Base-by-base conservation (phyloP, 1,140 invertebrate species). In the Atopsyche davidsoni region DNA sequence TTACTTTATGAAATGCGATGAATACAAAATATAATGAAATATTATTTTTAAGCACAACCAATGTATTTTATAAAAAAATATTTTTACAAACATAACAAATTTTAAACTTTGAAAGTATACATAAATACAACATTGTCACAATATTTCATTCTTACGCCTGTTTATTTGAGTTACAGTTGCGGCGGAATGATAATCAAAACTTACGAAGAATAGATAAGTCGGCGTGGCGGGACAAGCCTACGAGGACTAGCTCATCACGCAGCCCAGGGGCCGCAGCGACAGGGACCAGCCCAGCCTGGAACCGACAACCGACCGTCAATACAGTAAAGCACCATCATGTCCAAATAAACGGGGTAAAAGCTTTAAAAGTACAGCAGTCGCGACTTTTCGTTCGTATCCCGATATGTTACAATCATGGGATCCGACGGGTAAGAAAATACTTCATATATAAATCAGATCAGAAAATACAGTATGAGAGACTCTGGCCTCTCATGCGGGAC, bases 51-150 rank as follows among this genome's bases (percentile, higher is more conserved):
- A 48, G 46, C 46, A 48, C 46, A 48, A 48, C 46, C 46, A 32
- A 48, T 34, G 14, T 41, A 41, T 34, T 36, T 16, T 14, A 47
- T 47, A 38, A 47, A 47, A 34, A 47, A 47, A 47, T n/a, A 25
- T 19, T 47, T 39, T 16, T 16, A 39, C 17, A 19, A n/a, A 39
- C 21, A 39, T 24, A 46, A 46, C 32, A 32, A 19, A 17, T n/a
- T 14, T 25, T 45, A 45, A 45, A 34, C 28, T 24, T 38, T 38
- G 17, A 38, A 38, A 10, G 28, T 32, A 38, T 17, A 28, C n/a
- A 28, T 17, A 14, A 14, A 14, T 14, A 14, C n/a, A 38, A n/a
- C n/a, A 17, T n/a, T 38, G n/a, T 38, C 35, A 38, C 24, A 28
- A 28, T 28, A 28, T 6, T 28, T n/a, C 6, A 6, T n/a, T 6